phyloP scores from a whole-genome alignment of 2,113 vertebrate species.

The Philantomba maxwellii region DNA sequence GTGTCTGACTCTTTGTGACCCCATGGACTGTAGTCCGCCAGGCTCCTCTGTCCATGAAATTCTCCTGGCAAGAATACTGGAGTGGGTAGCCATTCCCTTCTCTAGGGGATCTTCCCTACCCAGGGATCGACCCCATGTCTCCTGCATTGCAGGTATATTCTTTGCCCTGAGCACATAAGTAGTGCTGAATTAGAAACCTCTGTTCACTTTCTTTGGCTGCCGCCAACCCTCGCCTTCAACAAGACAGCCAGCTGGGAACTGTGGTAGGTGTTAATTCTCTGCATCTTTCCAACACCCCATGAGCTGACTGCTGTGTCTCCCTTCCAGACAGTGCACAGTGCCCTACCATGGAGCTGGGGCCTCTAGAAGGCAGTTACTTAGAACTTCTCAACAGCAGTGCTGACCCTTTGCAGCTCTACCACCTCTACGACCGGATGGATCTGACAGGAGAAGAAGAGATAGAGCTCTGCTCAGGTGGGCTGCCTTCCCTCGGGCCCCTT shows the following conservation, averaged over 20 bases:
- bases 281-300: background rate
- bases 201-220: background rate
- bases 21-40: background rate
- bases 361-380: constrained; percentile 73
- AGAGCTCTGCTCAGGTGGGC: constrained; percentile 71
- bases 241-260: background rate
- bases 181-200: background rate
- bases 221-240: background rate
- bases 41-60: background rate
- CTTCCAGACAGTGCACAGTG: constrained; percentile 60
- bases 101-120: background rate
- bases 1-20: background rate
- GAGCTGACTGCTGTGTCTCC: background rate
- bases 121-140: background rate
- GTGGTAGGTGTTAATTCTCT: background rate
- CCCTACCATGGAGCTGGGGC: constrained; percentile 64
- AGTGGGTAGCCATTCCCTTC: background rate
- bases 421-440: constrained; percentile 62
- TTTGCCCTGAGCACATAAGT: background rate
- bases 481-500: background rate
- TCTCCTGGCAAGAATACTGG: background rate
- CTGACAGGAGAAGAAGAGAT: constrained; percentile 64
- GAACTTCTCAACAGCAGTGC: constrained; percentile 73
- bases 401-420: constrained; percentile 64
- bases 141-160: background rate